A percentile compares a stretch with the other conserved stretches of the same genome.
phyloP scores from a whole-genome alignment of 92 coral and sea anemone genomes.

The Montipora capitata region DNA sequence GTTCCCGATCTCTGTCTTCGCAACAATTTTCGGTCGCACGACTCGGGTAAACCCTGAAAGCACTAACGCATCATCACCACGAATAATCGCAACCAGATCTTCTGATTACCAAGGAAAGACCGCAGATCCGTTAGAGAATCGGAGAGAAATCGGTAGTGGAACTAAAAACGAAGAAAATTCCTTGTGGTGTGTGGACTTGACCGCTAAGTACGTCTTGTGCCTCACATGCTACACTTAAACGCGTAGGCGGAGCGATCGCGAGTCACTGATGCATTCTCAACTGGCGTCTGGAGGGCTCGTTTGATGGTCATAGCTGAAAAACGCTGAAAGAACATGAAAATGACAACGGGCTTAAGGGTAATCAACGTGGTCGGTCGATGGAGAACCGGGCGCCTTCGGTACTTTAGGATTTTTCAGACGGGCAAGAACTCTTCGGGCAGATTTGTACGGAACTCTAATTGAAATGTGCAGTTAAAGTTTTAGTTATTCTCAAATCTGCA shows the following conservation, averaged over 20 bases:
- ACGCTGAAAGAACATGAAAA: conserved; percentile 80
- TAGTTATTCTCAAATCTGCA: too few relatives aligned
- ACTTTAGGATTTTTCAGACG: conserved; percentile 85
- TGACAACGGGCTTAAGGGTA: conserved; percentile 83
- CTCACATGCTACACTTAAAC: conserved; percentile 83
- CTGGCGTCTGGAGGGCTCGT: conserved; percentile 91
- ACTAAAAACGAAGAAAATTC: conserved; percentile 84
- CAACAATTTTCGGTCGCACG: conserved; percentile 76
- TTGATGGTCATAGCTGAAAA: conserved; percentile 78
- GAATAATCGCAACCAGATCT: conserved; percentile 79
- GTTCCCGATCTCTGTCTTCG: conserved; percentile 77
- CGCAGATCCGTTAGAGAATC: conserved; percentile 76
- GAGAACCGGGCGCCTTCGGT: conserved; percentile 79
- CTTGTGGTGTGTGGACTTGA: conserved; percentile 90
- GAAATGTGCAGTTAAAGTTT: background rate
- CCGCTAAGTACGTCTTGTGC: conserved; percentile 73
- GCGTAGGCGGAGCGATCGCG: conserved; percentile 88
- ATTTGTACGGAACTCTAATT: conserved; percentile 79
- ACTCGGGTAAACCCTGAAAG: too few relatives aligned
- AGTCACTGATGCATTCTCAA: conserved; percentile 77
- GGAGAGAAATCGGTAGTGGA: conserved; percentile 73
- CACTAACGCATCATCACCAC: conserved; percentile 31
- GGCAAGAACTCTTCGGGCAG: conserved; percentile 93
- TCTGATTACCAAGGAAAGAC: conserved; percentile 81
- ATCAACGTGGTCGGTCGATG: conserved; percentile 86